Evolutionary conservation across 1,140 invertebrate genomes (phyloP).

Genomic region (Aplysia californica): DNA sequence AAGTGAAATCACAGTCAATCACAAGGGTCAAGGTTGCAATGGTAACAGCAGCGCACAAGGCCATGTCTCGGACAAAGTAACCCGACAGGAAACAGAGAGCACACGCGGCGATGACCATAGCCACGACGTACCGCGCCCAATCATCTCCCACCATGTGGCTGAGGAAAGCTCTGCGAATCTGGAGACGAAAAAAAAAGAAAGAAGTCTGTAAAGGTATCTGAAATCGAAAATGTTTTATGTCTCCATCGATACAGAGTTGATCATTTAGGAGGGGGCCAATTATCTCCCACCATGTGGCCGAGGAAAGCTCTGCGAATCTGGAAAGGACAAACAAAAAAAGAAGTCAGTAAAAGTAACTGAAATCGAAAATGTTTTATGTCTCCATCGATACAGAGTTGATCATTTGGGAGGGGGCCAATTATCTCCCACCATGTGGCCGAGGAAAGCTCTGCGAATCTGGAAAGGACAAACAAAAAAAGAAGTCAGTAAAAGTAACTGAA

Average conservation of each 20-base stretch:
- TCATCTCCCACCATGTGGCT: slow-evolving; percentile 47
- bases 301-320: not conserved
- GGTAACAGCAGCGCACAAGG: slow-evolving; percentile 36
- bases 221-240: not conserved
- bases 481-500: not conserved
- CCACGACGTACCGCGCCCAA: slow-evolving; percentile 45
- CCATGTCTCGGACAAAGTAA: slow-evolving; percentile 47
- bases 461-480: not conserved
- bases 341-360: not conserved
- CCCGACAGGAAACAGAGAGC: slow-evolving; percentile 55
- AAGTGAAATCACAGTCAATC: not conserved
- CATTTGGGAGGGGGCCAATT: not conserved
- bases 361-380: not conserved
- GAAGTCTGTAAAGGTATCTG: not conserved
- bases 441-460: not conserved
- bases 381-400: not conserved
- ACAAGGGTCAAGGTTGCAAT: slow-evolving; percentile 35
- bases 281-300: not conserved
- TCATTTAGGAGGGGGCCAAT: not conserved
- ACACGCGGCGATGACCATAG: slow-evolving; percentile 41
- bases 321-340: not conserved
- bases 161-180: slow-evolving; percentile 45
- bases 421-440: not conserved
- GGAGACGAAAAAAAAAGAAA: slow-evolving; percentile 9
- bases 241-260: not conserved